Evolutionary conservation across 2,888 invertebrate species (phyloP), one percentile per base, ranked within the genome.

Genomic region (Leptarthrus brevirostris): DNA sequence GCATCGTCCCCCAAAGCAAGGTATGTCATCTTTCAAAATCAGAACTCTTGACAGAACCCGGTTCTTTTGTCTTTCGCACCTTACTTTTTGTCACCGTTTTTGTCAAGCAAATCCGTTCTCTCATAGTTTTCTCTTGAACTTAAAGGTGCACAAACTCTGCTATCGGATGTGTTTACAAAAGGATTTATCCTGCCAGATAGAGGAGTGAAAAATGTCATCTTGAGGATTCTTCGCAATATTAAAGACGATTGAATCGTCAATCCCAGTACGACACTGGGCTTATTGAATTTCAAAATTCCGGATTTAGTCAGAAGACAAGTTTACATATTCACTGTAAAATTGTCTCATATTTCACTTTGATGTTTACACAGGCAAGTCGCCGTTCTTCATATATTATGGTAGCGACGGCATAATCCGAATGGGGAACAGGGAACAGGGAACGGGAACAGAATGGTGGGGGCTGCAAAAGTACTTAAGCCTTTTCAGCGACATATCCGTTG

Each of bases 271-370:
- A 53, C 53, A 53, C 53, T 53, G 22, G 3, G 53, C 53, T 53
- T 53, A 53, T 53, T 53, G 53, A 53, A 53, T 53, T 53, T 53
- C 53, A 53, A 8, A 53, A 53, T 53, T 53, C 22, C 53, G 22
- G 53, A 53, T 53, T 53, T 53, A 44, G 53, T 20, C 53, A 22
- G 53, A 53, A 20, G 53, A 20, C 53, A 53, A 53, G 53, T 53
- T 53, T 53, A 20, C 53, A 22, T 20, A 22, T 20, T 20, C 53
- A 20, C 53, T 53, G 53, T 53, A 22, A 22, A 53, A 53, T 22
- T 53, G 53, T 53, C 18, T 53, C 53, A 22, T 22, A 53, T 53
- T 53, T 53, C 53, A 22, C 18, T 53, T 53, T 53, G 20, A 14
- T 53, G 53, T 53, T 53, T 53, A n/a, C 53, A n/a, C 53, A 6